A percentile compares a stretch with the other conserved stretches of the same genome.
These are phyloP conservation scores for Drosophila ohnishii DNA, from an alignment of 1,140 invertebrate species.

Conservation along the genomic window DNA sequence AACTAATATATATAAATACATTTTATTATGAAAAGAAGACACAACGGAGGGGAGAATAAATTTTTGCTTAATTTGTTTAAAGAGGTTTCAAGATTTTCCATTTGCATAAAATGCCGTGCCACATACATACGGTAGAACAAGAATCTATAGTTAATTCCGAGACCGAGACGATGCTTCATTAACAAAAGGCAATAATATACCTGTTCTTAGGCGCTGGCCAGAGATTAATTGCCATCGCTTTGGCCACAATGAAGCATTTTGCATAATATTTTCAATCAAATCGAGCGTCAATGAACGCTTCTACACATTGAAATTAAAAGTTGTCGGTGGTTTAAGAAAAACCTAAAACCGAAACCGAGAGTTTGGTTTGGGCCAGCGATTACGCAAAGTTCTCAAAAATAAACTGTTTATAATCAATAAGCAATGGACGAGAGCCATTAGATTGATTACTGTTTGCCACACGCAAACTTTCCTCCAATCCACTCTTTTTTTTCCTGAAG, in stretches of 20 bases:
- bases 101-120: slow-evolving; percentile 71
- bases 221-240: slow-evolving; percentile 65
- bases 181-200: slow-evolving; percentile 68
- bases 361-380: slow-evolving; percentile 60
- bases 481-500: slow-evolving; percentile 18
- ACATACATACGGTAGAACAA: slow-evolving; percentile 34
- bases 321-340: slow-evolving; percentile 38
- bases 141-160: slow-evolving; percentile 39
- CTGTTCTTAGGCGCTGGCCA: slow-evolving; percentile 61
- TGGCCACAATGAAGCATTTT: slow-evolving; percentile 53
- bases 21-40: slow-evolving; percentile 25
- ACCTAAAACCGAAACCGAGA: slow-evolving; percentile 57
- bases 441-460: slow-evolving; percentile 56
- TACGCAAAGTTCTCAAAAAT: slow-evolving; percentile 67
- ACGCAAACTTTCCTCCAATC: slow-evolving; percentile 55
- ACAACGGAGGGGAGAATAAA: slow-evolving; percentile 52
- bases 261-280: slow-evolving; percentile 66
- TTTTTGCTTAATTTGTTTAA: slow-evolving; percentile 71
- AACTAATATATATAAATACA: slow-evolving; percentile 53
- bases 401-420: slow-evolving; percentile 54
- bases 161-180: slow-evolving; percentile 50
- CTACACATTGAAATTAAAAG: slow-evolving; percentile 68
- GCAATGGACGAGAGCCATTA: slow-evolving; percentile 40
- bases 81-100: slow-evolving; percentile 71
- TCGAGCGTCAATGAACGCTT: slow-evolving; percentile 71